A percentile compares a stretch with the other conserved stretches of the same genome.
Evolutionary conservation across 1,140 invertebrate genomes (phyloP).

Genomic region (Drosophila albomicans): DNA sequence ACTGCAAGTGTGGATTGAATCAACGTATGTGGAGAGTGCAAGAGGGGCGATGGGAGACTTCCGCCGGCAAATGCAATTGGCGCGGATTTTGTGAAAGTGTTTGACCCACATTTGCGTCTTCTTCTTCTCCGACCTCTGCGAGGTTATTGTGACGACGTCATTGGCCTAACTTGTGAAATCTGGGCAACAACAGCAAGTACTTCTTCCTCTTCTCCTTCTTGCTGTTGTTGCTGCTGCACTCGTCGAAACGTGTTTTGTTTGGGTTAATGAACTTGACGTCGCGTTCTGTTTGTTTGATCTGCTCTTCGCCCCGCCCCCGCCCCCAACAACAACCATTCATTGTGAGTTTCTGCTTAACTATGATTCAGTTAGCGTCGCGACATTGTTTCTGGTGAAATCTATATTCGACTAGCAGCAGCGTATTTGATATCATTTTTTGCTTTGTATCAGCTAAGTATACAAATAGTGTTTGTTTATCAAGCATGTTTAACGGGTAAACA

Average conservation of each 20-base stretch:
- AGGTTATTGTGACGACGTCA: conserved; percentile 18
- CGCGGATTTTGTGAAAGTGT: conserved; percentile 42
- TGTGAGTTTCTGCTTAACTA: conserved; percentile 3
- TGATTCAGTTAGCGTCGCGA: conserved; percentile 3
- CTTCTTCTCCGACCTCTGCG: neutral
- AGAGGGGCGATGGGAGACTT: neutral
- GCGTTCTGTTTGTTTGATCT: conserved; percentile 1
- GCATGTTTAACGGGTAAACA: conserved; percentile 6
- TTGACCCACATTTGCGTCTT: conserved; percentile 34
- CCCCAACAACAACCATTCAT: no score
- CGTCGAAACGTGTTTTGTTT: conserved; percentile 57
- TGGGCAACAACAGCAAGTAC: conserved; percentile 1
- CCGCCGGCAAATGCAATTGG: conserved; percentile 37
- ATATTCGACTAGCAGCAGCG: neutral
- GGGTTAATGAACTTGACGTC: conserved; percentile 57
- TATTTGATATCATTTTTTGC: neutral
- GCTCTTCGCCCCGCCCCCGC: neutral
- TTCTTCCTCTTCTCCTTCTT: conserved; percentile 5
- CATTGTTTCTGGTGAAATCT: conserved; percentile 28
- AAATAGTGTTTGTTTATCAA: neutral
- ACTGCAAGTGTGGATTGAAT: conserved; percentile 31
- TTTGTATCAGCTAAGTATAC: neutral
- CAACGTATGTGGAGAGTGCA: neutral
- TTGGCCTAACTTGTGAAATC: conserved; percentile 39
- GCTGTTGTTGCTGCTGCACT: conserved; percentile 31